Evolutionary conservation across 2,113 vertebrate species (phyloP), one percentile per base, ranked within the genome.

Genomic region (Pogonocichla stellata): DNA sequence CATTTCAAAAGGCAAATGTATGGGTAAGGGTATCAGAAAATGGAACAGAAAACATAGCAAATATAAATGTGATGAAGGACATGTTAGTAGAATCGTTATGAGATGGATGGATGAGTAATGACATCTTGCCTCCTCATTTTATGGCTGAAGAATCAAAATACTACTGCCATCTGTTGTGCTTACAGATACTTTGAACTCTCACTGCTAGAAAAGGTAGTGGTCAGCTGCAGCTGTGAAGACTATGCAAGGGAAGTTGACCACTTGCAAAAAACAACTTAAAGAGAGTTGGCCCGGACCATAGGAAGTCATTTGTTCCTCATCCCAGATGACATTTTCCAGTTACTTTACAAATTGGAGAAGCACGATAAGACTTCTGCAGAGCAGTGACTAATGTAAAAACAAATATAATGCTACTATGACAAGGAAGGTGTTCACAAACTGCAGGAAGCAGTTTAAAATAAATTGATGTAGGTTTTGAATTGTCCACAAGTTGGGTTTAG

Each of bases 401-500:
- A 97, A 95, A 95, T 92, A 96, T 80, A 96, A 81, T 94, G 86
- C 92, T 90, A 38, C 91, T 73, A 83, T 74, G 95, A 97, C 95
- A 95, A 92, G 57, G 80, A 95, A 96, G 92, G 96, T 89, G 84
- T 96, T 96, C 96, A 96, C 70, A 60, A 45, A 70, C 92, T 89
- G 92, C 94, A 97, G 95, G 95, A 97, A 97, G 88, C 92, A 93
- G 95, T 94, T 92, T 94, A 87, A 91, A 96, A 95, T 78, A 94
- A 94, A 88, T 91, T 87, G 89, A 91, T 81, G 86, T 90, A 92
- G 94, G 97, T 94, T 97, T 94, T 95, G 96, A 77, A 69, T 93
- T 96, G 92, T 97, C 96, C 91, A 91, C 89, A 97, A 98, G 96
- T 96, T 96, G 91, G 51, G 85, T 96, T 97, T 95, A 95, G 97